Evolutionary conservation across 2,888 invertebrate species (phyloP).

Genomic region (Ceratothoa steindachneri): DNA sequence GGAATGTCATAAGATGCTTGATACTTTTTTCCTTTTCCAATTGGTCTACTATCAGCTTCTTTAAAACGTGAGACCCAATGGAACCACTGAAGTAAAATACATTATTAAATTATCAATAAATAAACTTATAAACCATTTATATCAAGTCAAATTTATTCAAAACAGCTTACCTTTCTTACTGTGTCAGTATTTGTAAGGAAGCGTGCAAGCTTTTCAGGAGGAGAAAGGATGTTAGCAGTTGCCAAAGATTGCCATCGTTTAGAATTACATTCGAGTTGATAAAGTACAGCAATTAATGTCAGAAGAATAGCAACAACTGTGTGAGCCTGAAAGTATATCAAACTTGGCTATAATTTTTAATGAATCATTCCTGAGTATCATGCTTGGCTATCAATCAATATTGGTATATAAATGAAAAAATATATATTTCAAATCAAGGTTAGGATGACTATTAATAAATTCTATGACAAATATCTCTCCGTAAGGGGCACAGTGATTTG

Average conservation of each 20-base stretch:
- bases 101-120: not conserved
- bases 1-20: conserved; percentile 39
- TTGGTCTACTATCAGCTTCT: conserved; percentile 38
- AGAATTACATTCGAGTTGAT: conserved; percentile 34
- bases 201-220: conserved; percentile 26
- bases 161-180: conserved; percentile 33
- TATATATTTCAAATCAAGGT: no score
- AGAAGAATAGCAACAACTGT: conserved; percentile 7
- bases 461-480: no score
- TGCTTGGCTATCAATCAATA: no score
- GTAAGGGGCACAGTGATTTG: no score
- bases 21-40: conserved; percentile 41
- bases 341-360: no score
- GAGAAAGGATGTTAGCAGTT: conserved; percentile 24
- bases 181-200: conserved; percentile 34
- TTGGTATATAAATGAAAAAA: no score
- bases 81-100: conserved; percentile 36
- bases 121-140: no score
- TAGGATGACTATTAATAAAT: no score
- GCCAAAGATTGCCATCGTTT: conserved; percentile 32
- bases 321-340: not conserved
- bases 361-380: no score
- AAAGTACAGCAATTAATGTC: conserved; percentile 30
- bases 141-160: not conserved
- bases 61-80: conserved; percentile 39